phyloP scores from a whole-genome alignment of 2,888 invertebrate genomes.

The Coelopa pilipes region DNA sequence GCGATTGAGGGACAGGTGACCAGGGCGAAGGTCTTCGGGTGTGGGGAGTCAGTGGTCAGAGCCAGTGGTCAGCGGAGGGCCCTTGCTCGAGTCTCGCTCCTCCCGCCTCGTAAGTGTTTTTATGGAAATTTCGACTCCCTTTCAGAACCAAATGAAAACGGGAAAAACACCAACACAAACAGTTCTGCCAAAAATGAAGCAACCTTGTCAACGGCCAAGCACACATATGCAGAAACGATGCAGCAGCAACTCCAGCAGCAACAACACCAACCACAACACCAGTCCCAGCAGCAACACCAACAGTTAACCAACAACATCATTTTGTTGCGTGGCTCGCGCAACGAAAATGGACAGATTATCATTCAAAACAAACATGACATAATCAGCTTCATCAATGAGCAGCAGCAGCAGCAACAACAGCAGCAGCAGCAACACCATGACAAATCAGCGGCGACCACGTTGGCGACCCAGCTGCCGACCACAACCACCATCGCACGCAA shows the following conservation, averaged over 20 bases:
- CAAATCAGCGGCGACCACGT: slow-evolving; percentile 56
- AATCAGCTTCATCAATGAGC: slow-evolving; percentile 64
- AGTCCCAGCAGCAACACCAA: slow-evolving; percentile 46
- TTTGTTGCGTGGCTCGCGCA: slow-evolving; percentile 66
- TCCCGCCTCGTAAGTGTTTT: no score
- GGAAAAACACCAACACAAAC: slow-evolving; percentile 43
- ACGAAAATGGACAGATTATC: slow-evolving; percentile 67
- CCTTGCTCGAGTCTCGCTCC: no score
- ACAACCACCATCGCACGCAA: slow-evolving; percentile 62
- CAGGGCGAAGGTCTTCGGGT: no score
- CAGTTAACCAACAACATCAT: slow-evolving; percentile 63
- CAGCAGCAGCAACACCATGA: slow-evolving; percentile 51
- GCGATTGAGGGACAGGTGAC: no score
- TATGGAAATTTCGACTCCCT: no score
- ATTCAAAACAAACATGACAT: slow-evolving; percentile 67
- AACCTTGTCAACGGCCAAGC: slow-evolving; percentile 52
- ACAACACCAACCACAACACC: slow-evolving; percentile 51
- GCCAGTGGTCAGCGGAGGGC: no score
- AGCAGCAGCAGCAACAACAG: slow-evolving; percentile 53
- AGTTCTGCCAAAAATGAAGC: slow-evolving; percentile 44
- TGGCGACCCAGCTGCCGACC: slow-evolving; percentile 60
- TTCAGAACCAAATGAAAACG: slow-evolving; percentile 49
- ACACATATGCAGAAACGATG: slow-evolving; percentile 57
- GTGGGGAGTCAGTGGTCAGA: no score
- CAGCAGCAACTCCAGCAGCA: slow-evolving; percentile 55